These are phyloP conservation scores for Drosophila sp. DNA, from an alignment of 1,140 invertebrate genomes.

Conservation along the genomic window DNA sequence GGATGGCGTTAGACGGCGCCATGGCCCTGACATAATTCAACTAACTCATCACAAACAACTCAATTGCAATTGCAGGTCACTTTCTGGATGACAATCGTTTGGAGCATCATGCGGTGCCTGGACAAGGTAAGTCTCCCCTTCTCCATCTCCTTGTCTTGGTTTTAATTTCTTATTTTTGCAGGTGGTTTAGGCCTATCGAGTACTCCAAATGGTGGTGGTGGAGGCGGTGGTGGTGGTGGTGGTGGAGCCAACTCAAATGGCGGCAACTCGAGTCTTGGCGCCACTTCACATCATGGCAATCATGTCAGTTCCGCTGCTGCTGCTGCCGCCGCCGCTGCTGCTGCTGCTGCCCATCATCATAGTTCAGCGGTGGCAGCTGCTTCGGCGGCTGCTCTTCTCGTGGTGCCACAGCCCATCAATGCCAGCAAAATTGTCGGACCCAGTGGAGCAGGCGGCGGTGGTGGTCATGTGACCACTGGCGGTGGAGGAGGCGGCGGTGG, in stretches of 20 bases:
- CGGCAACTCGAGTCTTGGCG: constrained; percentile 84
- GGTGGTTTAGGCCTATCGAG: constrained; percentile 59
- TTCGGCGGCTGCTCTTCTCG: constrained; percentile 86
- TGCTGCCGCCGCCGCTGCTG: constrained; percentile 58
- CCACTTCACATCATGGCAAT: constrained; percentile 65
- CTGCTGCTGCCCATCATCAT: constrained; percentile 70
- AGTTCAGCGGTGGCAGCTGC: constrained; percentile 82
- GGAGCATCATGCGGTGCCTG: constrained; percentile 74
- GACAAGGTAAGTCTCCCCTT: constrained; percentile 60
- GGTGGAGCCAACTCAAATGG: constrained; percentile 62
- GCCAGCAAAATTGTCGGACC: constrained; percentile 86
- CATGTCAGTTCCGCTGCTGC: constrained; percentile 43
- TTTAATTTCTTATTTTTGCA: constrained; percentile 17
- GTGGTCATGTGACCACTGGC: constrained; percentile 84
- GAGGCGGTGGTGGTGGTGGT: constrained; percentile 61
- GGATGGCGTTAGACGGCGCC: constrained; percentile 74
- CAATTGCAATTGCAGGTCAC: constrained; percentile 79
- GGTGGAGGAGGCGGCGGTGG: constrained; percentile 58
- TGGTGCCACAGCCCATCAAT: constrained; percentile 96
- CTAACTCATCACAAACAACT: constrained; percentile 61
- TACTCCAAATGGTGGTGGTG: constrained; percentile 40
- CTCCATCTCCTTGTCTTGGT: too few species aligned
- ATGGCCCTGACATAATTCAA: constrained; percentile 43
- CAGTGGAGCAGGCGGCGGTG: constrained; percentile 67
- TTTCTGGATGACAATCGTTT: constrained; percentile 82